Evolutionary conservation across 2,797 vertebrate species (phyloP).

Genomic region (Cynopterus sphinx): DNA sequence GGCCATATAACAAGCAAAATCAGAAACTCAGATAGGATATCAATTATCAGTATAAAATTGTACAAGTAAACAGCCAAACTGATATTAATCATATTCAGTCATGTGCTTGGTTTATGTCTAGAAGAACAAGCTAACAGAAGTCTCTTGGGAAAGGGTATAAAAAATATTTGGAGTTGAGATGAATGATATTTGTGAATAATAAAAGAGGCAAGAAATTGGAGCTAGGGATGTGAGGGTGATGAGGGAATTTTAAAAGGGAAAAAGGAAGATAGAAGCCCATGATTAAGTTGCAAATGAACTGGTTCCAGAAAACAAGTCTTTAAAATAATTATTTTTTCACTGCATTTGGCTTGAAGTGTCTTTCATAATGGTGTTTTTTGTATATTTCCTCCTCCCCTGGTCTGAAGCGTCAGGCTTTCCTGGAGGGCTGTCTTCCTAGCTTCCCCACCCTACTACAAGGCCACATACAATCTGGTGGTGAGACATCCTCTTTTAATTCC

Average conservation of each 20-base stretch:
- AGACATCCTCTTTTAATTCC: not conserved
- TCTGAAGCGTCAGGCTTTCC: not conserved
- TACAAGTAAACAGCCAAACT: conserved; percentile 32
- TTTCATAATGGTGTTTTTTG: not conserved
- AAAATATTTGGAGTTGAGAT: conserved; percentile 38
- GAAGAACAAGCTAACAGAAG: conserved; percentile 48
- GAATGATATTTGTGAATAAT: conserved; percentile 8
- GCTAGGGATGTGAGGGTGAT: not conserved
- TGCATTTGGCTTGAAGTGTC: not conserved
- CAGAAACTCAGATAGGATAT: conserved; percentile 55
- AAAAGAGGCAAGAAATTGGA: conserved; percentile 30
- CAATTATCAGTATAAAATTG: conserved; percentile 44
- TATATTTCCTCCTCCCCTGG: not conserved
- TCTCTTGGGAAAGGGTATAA: conserved; percentile 43
- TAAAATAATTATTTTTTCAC: not conserved
- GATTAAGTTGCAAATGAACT: not conserved
- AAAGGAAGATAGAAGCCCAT: not conserved
- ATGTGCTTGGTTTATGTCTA: conserved; percentile 29
- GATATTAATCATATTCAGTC: conserved; percentile 27
- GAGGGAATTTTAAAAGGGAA: not conserved
- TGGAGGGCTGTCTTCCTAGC: not conserved
- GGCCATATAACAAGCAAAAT: conserved; percentile 35
- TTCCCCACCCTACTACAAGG: not conserved
- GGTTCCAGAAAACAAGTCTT: not conserved
- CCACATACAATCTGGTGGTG: not conserved